Evolutionary conservation across 2,888 invertebrate species (phyloP), one percentile per base, ranked within the genome.

Genomic region (Ametastegia equiseti): DNA sequence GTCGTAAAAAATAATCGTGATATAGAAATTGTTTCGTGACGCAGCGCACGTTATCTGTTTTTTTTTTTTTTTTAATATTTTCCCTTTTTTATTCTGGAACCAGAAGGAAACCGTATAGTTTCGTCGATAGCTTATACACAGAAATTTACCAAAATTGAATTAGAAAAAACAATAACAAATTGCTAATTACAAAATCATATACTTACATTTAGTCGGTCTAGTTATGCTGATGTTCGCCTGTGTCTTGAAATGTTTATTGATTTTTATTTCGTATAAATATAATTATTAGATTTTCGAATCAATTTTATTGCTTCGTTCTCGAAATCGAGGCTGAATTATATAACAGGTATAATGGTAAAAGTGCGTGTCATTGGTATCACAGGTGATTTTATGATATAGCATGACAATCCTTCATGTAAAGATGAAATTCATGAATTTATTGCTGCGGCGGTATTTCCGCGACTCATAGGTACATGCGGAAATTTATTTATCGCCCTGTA

Each of bases 1-100:
- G 60, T 60, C 60, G 60, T 60, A 60, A 60, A 60, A 60, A 30
- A 30, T 60, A 60, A 60, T 60, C 60, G 30, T 60, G 60, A 60
- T 30, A 27, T 60, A 60, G 60, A 60, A 60, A 30, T 23, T 30
- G 5, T 6, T 60, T 27, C 60, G 60, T 60, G 60, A 60, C 30
- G 30, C 60, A 15, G 23, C 23, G 30, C 23, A 30, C 60, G 60
- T 30, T 60, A 60, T 60, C 15, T 23, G 0, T 60, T 30, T 60
- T 60, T 60, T 30, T 30, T 27, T 30, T 15, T 0, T 19, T 19
- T 19, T 19, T 15, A 19, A 19, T 54, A n/a, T 15, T 11, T 57
- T 30, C 23, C 4, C 23, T 60, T 30, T 60, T 27, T 30, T 5
- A 30, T 15, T 4, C 1, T 2, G 1, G 5, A 30, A 1, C 60